Evolutionary conservation across 1,140 invertebrate genomes (phyloP), one percentile per base, ranked within the genome.

Genomic region (Nautilus pompilius): DNA sequence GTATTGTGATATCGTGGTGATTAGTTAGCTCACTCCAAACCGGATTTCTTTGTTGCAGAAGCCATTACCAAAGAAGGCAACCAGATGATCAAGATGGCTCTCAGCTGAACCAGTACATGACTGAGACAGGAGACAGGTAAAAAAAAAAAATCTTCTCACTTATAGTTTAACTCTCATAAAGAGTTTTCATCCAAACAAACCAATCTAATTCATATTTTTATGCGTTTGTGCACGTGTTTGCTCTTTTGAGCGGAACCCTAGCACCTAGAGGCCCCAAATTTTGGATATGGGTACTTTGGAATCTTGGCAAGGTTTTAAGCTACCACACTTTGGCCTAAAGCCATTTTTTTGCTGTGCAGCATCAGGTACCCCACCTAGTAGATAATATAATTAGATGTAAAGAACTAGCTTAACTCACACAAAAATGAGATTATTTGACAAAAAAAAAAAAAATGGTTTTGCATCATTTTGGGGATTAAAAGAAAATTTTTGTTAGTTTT

Each of bases 51-150:
- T 67, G 17, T 67, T 68, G 20, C 55, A 79, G 77, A 65, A 74
- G 72, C 63, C 77, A 79, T 56, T 79, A 79, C 59, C 74, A 76
- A 58, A 58, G 77, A n/a, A 73, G 71, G 60, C 72, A 69, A 36
- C 59, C 69, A 30, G 68, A 66, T 30, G 69, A 72, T 26, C 68
- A 63, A 10, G 71, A 72, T 46, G 63, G 54, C 68, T 66, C 29
- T 68, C 65, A 55, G 70, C 67, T 57, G 67, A 71, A 15, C 66
- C 72, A 36, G 69, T 71, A n/a, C 62, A 62, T n/a, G 63, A 59
- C 45, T 53, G 73, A 67, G 57, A 68, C 62, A 26, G 62, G 55
- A 33, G 58, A 68, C 24, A 69, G 65, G 60, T 69, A 55, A 46
- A 17, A 32, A 41, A 5, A 59, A 36, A 1, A 15, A 13, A 58